Evolutionary conservation across 1,140 invertebrate species (phyloP).

Genomic region (Ridgeia piscesae): DNA sequence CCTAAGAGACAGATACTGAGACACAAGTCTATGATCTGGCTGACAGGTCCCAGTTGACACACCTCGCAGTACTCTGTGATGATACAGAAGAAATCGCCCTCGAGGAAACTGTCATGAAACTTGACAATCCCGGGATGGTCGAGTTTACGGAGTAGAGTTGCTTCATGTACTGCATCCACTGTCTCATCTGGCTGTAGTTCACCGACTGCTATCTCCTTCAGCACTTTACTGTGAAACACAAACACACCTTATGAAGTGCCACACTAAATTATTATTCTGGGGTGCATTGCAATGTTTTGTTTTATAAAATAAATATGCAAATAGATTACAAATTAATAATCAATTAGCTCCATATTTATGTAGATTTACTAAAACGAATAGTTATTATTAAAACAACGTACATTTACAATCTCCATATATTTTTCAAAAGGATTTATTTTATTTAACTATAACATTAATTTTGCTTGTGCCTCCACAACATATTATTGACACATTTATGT

Average conservation of each 20-base stretch:
- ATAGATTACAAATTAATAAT: neutral
- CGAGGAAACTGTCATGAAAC: conserved; percentile 55
- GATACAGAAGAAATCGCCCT: conserved; percentile 57
- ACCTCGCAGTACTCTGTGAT: conserved; percentile 60
- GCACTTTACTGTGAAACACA: conserved; percentile 50
- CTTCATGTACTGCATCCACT: conserved; percentile 54
- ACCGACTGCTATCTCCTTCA: conserved; percentile 56
- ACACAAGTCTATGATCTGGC: neutral
- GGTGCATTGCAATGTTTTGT: neutral
- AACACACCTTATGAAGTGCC: neutral
- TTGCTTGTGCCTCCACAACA: too few relatives aligned
- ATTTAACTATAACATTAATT: too few relatives aligned
- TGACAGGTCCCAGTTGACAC: conserved; percentile 1
- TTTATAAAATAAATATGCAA: neutral
- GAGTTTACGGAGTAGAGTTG: conserved; percentile 51
- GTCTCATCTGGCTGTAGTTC: conserved; percentile 57
- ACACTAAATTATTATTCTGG: neutral
- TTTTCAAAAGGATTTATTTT: too few relatives aligned
- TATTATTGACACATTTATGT: too few relatives aligned
- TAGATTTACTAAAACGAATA: too few relatives aligned
- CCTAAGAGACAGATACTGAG: neutral
- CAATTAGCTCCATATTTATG: too few relatives aligned
- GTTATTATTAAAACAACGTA: too few relatives aligned
- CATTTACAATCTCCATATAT: too few relatives aligned
- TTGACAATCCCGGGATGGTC: conserved; percentile 52